These are phyloP conservation scores for Himalopsyche japonica DNA, from an alignment of 2,888 invertebrate genomes.

Conservation along the genomic window DNA sequence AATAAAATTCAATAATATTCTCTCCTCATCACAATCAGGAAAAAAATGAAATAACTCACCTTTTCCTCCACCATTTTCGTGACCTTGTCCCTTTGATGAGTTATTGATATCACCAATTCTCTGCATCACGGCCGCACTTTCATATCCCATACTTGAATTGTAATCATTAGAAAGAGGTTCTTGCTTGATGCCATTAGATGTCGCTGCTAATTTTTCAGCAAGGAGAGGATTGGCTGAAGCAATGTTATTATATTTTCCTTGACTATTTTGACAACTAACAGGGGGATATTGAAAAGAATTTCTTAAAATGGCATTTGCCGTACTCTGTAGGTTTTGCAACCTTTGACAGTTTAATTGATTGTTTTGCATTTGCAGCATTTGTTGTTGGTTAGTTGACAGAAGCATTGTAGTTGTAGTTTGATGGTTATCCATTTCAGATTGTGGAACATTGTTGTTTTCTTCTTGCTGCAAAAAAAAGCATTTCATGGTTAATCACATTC, in stretches of 20 bases:
- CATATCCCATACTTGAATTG: conserved; percentile 59
- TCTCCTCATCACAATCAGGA: too few relatives aligned
- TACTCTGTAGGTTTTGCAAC: conserved; percentile 50
- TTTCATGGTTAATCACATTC: too few relatives aligned
- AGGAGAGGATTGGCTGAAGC: conserved; percentile 85
- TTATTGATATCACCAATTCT: conserved; percentile 49
- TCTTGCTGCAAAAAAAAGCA: conserved; percentile 55
- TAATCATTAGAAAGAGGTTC: conserved; percentile 59
- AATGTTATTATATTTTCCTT: conserved; percentile 71
- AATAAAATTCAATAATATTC: too few relatives aligned
- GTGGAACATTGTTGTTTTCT: conserved; percentile 58
- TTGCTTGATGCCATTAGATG: conserved; percentile 66
- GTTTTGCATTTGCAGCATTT: conserved; percentile 48
- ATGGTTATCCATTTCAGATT: conserved; percentile 50
- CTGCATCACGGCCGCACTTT: conserved; percentile 57
- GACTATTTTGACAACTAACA: conserved; percentile 56
- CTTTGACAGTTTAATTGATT: conserved; percentile 52
- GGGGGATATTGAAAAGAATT: conserved; percentile 34
- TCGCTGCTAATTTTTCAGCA: conserved; percentile 81
- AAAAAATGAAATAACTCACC: background rate
- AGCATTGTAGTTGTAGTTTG: conserved; percentile 42
- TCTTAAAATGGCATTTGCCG: conserved; percentile 33
- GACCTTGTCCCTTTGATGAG: background rate
- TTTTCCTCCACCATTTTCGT: conserved; percentile 15
- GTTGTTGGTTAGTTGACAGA: conserved; percentile 23